Percentiles rank a stretch among this genome's conserved stretches.
Conservation (phyloP, 2,113 vertebrate species). For the Cairina moschata region DNA sequence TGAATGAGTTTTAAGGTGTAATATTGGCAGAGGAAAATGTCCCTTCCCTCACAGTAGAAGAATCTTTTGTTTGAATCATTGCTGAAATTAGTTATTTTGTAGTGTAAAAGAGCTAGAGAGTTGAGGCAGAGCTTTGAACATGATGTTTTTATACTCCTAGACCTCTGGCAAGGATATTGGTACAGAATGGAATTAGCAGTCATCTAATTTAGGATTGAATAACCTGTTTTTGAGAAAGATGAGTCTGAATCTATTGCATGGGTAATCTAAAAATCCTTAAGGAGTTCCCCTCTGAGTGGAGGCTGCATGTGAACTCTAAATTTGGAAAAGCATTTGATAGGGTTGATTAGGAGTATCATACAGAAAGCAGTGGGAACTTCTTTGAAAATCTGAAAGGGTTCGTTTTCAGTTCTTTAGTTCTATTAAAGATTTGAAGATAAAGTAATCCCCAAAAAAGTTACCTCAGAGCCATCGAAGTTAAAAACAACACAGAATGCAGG, state of each 20-base stretch:
- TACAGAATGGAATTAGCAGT: background rate
- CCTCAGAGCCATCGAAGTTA: background rate
- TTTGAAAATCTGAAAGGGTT: background rate
- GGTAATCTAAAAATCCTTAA: background rate
- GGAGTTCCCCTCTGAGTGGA: background rate
- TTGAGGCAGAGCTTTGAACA: background rate
- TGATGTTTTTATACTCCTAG: background rate
- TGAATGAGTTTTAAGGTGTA: conserved; percentile 22
- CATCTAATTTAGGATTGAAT: background rate
- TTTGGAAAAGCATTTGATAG: background rate
- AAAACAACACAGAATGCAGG: background rate
- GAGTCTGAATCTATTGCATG: background rate
- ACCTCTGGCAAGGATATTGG: background rate
- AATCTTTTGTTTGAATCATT: conserved; percentile 7
- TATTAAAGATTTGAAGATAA: background rate
- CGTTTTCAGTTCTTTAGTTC: background rate
- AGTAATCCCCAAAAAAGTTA: background rate
- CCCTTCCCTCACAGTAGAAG: background rate
- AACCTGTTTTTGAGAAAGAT: background rate
- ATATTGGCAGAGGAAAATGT: conserved; percentile 32
- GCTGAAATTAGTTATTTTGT: background rate
- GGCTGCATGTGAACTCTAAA: background rate
- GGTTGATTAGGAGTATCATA: background rate
- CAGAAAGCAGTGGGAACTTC: background rate
- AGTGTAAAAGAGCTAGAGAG: background rate